Conservation (phyloP, 2,113 vertebrate genomes). For the Capreolus pygargus region DNA sequence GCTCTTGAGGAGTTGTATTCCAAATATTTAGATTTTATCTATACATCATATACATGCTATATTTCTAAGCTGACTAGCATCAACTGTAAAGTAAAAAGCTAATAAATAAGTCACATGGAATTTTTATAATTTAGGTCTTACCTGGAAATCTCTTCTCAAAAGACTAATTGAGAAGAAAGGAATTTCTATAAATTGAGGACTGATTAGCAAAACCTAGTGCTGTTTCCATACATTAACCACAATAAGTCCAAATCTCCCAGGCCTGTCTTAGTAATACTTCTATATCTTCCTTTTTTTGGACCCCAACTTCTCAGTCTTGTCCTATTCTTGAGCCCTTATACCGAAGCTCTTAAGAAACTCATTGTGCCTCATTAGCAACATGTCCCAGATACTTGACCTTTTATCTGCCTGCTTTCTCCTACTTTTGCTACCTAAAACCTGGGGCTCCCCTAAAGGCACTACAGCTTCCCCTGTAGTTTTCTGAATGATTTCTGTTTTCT, state of each 20-base stretch:
- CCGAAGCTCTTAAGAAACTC: neutral
- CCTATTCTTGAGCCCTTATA: neutral
- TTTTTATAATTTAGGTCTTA: neutral
- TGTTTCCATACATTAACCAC: neutral
- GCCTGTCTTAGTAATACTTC: neutral
- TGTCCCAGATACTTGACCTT: neutral
- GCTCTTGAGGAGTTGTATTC: neutral
- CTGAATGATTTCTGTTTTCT: neutral
- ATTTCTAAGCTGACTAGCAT: neutral
- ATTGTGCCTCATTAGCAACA: neutral
- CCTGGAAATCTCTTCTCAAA: neutral
- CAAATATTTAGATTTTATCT: neutral
- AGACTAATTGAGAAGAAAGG: neutral
- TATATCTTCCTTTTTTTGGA: neutral
- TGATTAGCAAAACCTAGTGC: neutral
- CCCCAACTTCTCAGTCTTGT: neutral
- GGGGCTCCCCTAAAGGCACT: neutral
- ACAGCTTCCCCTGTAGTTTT: neutral
- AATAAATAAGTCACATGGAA: neutral
- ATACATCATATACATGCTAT: neutral
- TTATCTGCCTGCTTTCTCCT: neutral
- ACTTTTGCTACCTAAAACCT: neutral
- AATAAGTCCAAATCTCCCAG: neutral
- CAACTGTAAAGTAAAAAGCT: neutral
- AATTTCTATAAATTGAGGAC: neutral